A percentile compares a stretch with the other conserved stretches of the same genome.
Conservation (phyloP, 2,797 vertebrate genomes). For the Bradypodion pumilum region DNA sequence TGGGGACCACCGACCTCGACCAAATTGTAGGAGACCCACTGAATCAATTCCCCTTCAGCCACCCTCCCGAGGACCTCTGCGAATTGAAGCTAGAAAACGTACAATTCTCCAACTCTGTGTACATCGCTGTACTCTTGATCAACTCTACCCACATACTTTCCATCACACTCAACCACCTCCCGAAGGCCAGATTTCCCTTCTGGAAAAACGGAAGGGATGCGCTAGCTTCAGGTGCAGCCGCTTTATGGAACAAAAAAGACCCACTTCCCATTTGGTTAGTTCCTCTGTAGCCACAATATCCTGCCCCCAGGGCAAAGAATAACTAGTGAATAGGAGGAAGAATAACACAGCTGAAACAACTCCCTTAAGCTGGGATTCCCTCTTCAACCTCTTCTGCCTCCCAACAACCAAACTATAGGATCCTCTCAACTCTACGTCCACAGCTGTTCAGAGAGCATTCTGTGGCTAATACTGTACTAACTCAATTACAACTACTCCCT, state of each 20-base stretch:
- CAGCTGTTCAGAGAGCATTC: no score
- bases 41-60: no score
- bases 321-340: no score
- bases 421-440: not conserved
- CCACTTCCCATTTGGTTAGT: constrained; percentile 26
- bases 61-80: no score
- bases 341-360: not conserved
- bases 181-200: not conserved
- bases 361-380: constrained; percentile 9
- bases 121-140: no score
- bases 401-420: not conserved
- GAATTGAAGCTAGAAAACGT: no score
- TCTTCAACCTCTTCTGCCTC: not conserved
- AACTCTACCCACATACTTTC: no score
- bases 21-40: no score
- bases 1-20: no score
- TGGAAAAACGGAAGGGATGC: not conserved
- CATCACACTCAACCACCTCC: no score
- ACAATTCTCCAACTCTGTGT: no score
- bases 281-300: constrained; percentile 37
- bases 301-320: not conserved
- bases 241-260: not conserved
- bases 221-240: not conserved
- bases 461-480: no score
- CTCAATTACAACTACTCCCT: not conserved